Evolutionary conservation across 2,888 invertebrate species (phyloP).

Genomic region (Tiliacea citrago): DNA sequence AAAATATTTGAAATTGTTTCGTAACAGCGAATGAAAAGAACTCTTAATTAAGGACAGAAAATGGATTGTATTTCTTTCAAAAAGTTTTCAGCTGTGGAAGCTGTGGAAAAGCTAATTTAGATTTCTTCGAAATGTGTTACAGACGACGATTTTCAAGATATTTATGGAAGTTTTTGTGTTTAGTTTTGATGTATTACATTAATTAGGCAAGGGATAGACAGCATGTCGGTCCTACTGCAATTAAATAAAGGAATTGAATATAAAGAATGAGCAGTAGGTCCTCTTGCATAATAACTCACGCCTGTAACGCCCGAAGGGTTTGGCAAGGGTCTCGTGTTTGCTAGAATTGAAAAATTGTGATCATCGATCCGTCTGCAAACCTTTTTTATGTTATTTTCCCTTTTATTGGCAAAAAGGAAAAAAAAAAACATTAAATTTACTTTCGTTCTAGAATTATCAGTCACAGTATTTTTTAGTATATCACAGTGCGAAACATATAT

Average conservation of each 20-base stretch:
- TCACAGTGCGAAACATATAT: neutral
- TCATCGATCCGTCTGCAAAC: neutral
- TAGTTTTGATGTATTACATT: slow-evolving; percentile 6
- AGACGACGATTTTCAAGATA: slow-evolving; percentile 17
- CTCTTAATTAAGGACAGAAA: slow-evolving; percentile 67
- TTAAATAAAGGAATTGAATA: neutral
- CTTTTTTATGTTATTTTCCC: neutral
- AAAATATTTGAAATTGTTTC: slow-evolving; percentile 66
- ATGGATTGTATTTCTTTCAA: slow-evolving; percentile 47
- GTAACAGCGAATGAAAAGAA: slow-evolving; percentile 59
- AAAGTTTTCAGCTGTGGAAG: slow-evolving; percentile 45
- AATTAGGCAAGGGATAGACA: slow-evolving; percentile 5
- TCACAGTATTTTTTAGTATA: too few species aligned
- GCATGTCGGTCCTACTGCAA: neutral
- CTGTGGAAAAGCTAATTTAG: slow-evolving; percentile 40
- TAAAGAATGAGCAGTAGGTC: neutral
- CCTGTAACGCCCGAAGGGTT: too few species aligned
- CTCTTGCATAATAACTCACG: neutral
- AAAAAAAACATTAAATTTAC: too few species aligned
- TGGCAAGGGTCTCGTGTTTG: too few species aligned
- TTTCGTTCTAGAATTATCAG: too few species aligned
- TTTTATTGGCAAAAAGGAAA: too few species aligned
- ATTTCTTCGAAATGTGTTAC: slow-evolving; percentile 25
- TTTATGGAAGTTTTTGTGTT: slow-evolving; percentile 25
- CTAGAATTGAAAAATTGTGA: neutral